Base-by-base conservation (phyloP, 2,113 vertebrate species). In the Microtus ochrogaster region DNA sequence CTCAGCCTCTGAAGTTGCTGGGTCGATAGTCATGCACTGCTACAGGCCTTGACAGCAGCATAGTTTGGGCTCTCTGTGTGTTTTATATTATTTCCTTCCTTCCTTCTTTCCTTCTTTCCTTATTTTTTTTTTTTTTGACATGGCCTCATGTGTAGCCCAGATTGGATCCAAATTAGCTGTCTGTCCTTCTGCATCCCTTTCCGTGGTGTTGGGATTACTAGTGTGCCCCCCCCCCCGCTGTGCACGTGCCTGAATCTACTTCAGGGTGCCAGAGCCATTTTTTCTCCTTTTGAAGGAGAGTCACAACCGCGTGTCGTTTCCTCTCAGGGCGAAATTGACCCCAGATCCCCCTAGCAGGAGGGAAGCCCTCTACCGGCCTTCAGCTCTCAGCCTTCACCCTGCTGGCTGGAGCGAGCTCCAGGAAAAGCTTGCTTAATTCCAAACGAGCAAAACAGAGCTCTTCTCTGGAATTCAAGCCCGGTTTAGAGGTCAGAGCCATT, bases 401-500 rank as follows among this genome's bases (percentile, higher is more conserved):
- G 82, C 49, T 39, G 72, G n/a, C 91, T 73, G 72, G 76, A 55
- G 66, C 19, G 9, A 91, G 47, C 86, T 91, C 82, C 76, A 55
- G 76, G 90, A 90, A 97, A 95, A 91, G 68, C 26, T 90, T 85
- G 92, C 84, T 73, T 86, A 96, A 94, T 93, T 90, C 88, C 88
- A 85, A 93, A 81, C 94, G 93, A 92, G 91, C 87, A 90, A 96
- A 96, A 90, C 94, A 97, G 92, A 95, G 94, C 89, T 82, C 76
- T 94, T 91, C 68, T 76, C 90, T 94, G 97, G 96, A 96, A 96
- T 89, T 73, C 92, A 73, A 95, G 78, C 81, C 58, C 61, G 24
- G 44, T 88, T 97, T 86, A 41, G 92, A 93, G 49, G 82, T 84
- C 96, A 93, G 78, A 96, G 91, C 95, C 83, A 96, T 92, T 83